Conservation (phyloP, 2,797 vertebrate species). For the Rhinoraja longicauda region DNA sequence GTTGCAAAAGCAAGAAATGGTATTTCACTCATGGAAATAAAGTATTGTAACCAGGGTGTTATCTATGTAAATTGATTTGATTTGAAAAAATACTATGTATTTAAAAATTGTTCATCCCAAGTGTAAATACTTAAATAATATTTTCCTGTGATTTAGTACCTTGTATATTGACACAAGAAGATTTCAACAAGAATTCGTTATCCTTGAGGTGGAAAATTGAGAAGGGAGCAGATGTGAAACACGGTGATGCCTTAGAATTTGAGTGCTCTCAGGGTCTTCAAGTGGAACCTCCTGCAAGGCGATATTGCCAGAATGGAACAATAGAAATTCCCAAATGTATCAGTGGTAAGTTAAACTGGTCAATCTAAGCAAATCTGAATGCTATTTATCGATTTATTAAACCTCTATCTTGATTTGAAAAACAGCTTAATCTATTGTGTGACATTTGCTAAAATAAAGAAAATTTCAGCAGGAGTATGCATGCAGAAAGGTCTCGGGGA, state of each 20-base stretch:
- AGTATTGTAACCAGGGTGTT: no score
- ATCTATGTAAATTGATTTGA: neutral
- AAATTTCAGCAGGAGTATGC: no score
- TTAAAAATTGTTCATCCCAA: neutral
- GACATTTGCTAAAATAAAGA: neutral
- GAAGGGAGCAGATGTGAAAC: rapidly evolving
- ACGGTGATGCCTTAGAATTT: neutral
- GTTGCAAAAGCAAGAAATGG: no score
- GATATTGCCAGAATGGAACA: conserved; percentile 41
- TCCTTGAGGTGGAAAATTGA: rapidly evolving
- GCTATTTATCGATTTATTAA: no score
- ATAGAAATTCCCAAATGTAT: conserved; percentile 42
- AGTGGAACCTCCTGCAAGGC: rapidly evolving
- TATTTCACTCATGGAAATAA: no score
- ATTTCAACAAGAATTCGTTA: conserved; percentile 42
- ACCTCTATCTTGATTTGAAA: no score
- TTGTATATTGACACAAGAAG: conserved; percentile 42
- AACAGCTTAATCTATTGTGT: neutral
- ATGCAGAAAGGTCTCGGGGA: no score
- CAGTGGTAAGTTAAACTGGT: conserved; percentile 17
- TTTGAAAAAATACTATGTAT: neutral
- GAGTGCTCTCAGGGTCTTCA: rapidly evolving
- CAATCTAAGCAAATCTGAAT: neutral
- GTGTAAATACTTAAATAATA: neutral
- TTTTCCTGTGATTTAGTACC: conserved; percentile 47